phyloP scores from a whole-genome alignment of 2,888 invertebrate genomes.

The Sturmia bella region DNA sequence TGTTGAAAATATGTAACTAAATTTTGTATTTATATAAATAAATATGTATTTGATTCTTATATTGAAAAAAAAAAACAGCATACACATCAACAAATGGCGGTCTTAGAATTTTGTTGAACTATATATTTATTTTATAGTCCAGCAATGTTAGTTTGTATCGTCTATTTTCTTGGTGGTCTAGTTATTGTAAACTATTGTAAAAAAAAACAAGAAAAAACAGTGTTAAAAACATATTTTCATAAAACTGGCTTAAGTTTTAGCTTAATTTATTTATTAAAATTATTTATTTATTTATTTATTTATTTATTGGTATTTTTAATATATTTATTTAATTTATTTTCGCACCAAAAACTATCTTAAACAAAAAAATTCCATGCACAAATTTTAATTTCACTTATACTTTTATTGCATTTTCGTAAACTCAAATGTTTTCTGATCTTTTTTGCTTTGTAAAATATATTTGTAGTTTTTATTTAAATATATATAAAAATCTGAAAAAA shows the following conservation, averaged over 20 bases:
- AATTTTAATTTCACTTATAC: slow-evolving; percentile 15
- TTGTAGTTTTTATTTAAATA: slow-evolving; percentile 44
- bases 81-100: slow-evolving; percentile 4
- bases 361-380: slow-evolving; percentile 19
- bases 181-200: slow-evolving; percentile 45
- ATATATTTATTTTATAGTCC: slow-evolving; percentile 63
- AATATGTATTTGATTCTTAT: slow-evolving; percentile 24
- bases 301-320: slow-evolving; percentile 73
- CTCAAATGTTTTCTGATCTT: neutral
- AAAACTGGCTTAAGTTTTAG: slow-evolving; percentile 50
- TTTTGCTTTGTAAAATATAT: slow-evolving; percentile 5
- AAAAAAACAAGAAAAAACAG: slow-evolving; percentile 3
- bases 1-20: slow-evolving; percentile 60
- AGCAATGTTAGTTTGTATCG: slow-evolving; percentile 52
- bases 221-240: neutral
- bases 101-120: slow-evolving; percentile 59
- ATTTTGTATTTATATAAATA: slow-evolving; percentile 22
- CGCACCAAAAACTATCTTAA: slow-evolving; percentile 20
- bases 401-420: neutral
- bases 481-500: slow-evolving; percentile 12
- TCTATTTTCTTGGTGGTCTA: slow-evolving; percentile 2
- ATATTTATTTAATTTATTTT: slow-evolving; percentile 71
- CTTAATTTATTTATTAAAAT: slow-evolving; percentile 72
- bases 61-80: slow-evolving; percentile 5
- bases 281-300: slow-evolving; percentile 71